phyloP scores from a whole-genome alignment of 2,888 invertebrate genomes.

The Cheilosia urbana region DNA sequence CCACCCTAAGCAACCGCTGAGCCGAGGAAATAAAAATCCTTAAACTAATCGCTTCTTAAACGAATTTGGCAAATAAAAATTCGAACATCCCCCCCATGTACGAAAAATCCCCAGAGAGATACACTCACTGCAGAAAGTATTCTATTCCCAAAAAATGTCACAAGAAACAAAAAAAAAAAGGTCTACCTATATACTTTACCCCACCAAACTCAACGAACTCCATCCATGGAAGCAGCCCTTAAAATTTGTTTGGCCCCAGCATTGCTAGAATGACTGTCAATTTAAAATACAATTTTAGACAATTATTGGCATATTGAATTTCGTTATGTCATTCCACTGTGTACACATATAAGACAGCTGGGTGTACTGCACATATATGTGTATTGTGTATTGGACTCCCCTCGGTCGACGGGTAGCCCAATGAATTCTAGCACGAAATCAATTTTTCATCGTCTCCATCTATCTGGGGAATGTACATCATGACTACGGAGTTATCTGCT shows the following conservation, averaged over 20 bases:
- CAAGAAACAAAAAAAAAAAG: not conserved
- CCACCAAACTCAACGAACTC: too few species aligned
- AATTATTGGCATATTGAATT: conserved; percentile 75
- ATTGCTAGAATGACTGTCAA: conserved; percentile 72
- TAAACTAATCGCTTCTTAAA: not conserved
- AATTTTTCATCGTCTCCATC: conserved; percentile 72
- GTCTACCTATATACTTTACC: not conserved
- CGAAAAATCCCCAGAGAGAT: conserved; percentile 2
- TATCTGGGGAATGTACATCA: conserved; percentile 52
- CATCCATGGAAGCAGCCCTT: not conserved
- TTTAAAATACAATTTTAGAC: conserved; percentile 75
- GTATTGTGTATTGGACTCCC: not conserved
- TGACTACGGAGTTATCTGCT: conserved; percentile 63
- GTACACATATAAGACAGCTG: conserved; percentile 42
- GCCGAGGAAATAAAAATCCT: not conserved
- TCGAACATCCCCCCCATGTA: not conserved
- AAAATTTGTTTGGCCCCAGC: conserved; percentile 37
- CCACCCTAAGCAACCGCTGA: not conserved
- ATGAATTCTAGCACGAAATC: conserved; percentile 71
- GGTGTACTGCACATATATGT: not conserved
- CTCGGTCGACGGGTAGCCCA: conserved; percentile 15
- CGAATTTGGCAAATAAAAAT: not conserved
- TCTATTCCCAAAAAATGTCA: conserved; percentile 33
- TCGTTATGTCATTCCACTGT: conserved; percentile 63
- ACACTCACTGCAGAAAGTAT: conserved; percentile 10